phyloP scores from a whole-genome alignment of 1,140 invertebrate genomes.

The Liolophura sinensis region DNA sequence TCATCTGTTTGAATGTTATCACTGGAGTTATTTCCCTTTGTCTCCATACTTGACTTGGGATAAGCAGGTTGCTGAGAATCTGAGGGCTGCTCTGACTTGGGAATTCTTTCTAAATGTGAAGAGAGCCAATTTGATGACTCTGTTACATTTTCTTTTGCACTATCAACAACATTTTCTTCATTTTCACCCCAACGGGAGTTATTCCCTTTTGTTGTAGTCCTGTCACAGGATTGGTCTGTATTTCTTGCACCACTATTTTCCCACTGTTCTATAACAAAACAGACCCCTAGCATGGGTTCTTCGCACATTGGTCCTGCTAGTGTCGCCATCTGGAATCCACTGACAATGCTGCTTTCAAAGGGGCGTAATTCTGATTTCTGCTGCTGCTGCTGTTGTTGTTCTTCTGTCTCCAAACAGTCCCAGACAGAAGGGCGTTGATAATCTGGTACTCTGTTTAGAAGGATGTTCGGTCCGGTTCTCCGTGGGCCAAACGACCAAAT shows the following conservation, averaged over 20 bases:
- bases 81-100: not conserved
- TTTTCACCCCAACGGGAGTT: too few relatives aligned
- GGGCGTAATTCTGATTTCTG: constrained; percentile 34
- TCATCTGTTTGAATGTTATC: not conserved
- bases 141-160: too few relatives aligned
- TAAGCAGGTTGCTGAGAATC: not conserved
- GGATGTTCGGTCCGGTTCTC: constrained; percentile 84
- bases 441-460: constrained; percentile 73
- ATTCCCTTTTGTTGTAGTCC: constrained; percentile 1
- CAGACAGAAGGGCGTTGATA: constrained; percentile 59
- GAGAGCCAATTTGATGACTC: too few relatives aligned
- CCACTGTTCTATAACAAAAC: constrained; percentile 80
- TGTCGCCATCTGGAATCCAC: constrained; percentile 93
- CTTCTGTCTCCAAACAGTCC: constrained; percentile 33
- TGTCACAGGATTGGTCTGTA: not conserved
- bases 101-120: too few relatives aligned
- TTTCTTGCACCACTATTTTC: constrained; percentile 18
- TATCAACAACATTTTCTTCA: too few relatives aligned
- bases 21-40: not conserved
- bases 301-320: constrained; percentile 90
- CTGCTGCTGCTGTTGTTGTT: constrained; percentile 18
- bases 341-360: constrained; percentile 69
- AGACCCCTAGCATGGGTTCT: constrained; percentile 94
- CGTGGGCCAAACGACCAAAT: constrained; percentile 93
- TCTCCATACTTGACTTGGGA: not conserved